Base-by-base conservation (phyloP, 1,140 invertebrate species). In the Drosophila funebris region DNA sequence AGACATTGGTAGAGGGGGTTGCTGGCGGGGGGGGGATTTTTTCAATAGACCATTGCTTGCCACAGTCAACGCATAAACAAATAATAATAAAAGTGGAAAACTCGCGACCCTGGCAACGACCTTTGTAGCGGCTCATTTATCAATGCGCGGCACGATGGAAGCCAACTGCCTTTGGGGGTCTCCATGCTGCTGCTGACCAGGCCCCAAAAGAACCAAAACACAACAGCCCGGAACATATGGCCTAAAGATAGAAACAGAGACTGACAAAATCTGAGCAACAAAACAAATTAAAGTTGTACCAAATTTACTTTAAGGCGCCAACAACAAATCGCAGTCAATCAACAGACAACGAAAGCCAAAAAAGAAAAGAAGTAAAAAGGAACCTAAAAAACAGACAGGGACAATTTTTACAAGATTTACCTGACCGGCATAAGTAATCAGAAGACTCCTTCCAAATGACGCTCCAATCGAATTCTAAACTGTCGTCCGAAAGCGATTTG, bases 361-460 rank as follows among this genome's bases (percentile, higher is more conserved):
- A 58, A 72, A 56, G 39, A 14, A 44, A 33, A 66, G 36, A 22
- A 41, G 27, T 4, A 22, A 24, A 14, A 8, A 11, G 37, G 43
- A n/a, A 50, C 11, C n/a, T n/a, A 11, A 43, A 24, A 44, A 29
- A 31, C 41, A 57, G 52, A 64, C 29, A 39, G 20, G 54, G 54
- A 77, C 75, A 68, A 76, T 78, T 82, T 78, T 78, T 87, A 83
- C 79, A 88, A 71, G 83, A 88, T 73, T 81, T 83, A 87, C 83
- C 83, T 88, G 83, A 88, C 84, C 76, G 62, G 83, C 83, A 88
- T 88, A 88, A 88, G 78, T 88, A 89, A 88, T 79, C 62, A 88
- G 75, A 22, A 20, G 48, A 31, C 43, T 52, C 4, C 39, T 16
- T 9, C 41, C 64, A 50, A 64, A 22, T 29, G 50, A 31, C 39